A percentile compares a stretch with the other conserved stretches of the same genome.
Evolutionary conservation across 2,113 vertebrate species (phyloP).

Genomic region (Anguilla rostrata): DNA sequence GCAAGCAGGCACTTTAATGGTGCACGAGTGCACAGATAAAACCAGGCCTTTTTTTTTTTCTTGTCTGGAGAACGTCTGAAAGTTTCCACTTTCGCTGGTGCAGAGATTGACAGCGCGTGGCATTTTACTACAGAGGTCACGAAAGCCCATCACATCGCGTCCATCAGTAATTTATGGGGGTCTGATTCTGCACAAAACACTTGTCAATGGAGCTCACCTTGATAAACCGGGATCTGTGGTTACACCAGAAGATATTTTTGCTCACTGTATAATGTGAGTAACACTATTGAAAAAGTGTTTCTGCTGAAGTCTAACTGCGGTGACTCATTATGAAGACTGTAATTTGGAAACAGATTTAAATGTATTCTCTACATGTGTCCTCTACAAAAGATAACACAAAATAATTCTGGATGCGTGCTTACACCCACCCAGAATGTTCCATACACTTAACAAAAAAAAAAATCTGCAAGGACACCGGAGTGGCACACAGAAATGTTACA

Average conservation of each 20-base stretch:
- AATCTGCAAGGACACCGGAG: neutral
- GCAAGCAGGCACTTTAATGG: neutral
- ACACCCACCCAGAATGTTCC: too few relatives aligned
- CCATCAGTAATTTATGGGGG: neutral
- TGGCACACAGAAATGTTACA: conserved; percentile 46
- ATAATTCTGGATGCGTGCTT: too few relatives aligned
- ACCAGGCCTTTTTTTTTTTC: neutral
- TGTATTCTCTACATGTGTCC: neutral
- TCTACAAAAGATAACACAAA: neutral
- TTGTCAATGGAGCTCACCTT: neutral
- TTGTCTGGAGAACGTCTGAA: neutral
- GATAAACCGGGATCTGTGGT: conserved; percentile 17
- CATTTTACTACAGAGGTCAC: neutral
- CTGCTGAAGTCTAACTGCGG: neutral
- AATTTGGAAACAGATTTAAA: neutral
- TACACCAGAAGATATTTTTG: conserved; percentile 35
- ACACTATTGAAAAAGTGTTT: neutral
- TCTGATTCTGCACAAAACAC: neutral
- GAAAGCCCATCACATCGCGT: neutral
- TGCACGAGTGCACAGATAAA: neutral
- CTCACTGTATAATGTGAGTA: neutral
- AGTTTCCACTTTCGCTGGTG: neutral
- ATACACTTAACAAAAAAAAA: neutral
- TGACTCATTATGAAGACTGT: neutral
- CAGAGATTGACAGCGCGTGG: neutral